These are phyloP conservation scores for Solenopsis fugax DNA, from an alignment of 1,140 invertebrate genomes.

Conservation along the genomic window DNA sequence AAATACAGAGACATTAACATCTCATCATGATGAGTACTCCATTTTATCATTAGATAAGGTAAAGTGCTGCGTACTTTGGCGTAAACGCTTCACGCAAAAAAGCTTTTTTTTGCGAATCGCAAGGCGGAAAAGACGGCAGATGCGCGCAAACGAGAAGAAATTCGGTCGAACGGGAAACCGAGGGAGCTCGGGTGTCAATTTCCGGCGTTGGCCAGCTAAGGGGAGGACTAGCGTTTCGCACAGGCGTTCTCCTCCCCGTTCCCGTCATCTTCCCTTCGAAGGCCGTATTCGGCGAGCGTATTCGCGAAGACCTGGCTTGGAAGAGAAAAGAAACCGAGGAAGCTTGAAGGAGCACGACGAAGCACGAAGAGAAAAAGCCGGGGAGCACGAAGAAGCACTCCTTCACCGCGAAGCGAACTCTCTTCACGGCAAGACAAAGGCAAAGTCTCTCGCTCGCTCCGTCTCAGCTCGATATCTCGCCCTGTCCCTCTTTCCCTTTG, in stretches of 20 bases:
- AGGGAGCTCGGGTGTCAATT: conserved; percentile 64
- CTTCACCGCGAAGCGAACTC: conserved; percentile 58
- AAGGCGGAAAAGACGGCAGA: background rate
- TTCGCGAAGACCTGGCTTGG: conserved; percentile 63
- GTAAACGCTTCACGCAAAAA: background rate
- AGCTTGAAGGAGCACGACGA: conserved; percentile 71
- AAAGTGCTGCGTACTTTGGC: background rate
- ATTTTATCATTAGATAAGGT: background rate
- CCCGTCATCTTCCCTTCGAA: conserved; percentile 67
- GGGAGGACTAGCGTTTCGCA: conserved; percentile 69
- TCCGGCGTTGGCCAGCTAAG: conserved; percentile 72
- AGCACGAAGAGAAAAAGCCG: conserved; percentile 64
- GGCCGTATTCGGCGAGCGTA: conserved; percentile 69
- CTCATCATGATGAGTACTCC: background rate
- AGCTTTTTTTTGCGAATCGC: background rate
- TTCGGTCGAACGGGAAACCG: conserved; percentile 17
- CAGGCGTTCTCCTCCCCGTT: conserved; percentile 66
- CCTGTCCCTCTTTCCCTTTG: conserved; percentile 34
- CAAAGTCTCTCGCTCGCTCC: conserved; percentile 48
- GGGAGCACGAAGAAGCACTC: conserved; percentile 67
- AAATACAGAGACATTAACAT: background rate
- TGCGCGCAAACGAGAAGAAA: background rate
- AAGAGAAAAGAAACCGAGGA: conserved; percentile 72
- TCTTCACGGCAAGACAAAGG: conserved; percentile 63
- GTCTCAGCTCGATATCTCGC: conserved; percentile 30